Conservation (phyloP, 2,113 vertebrate species). For the Ceyx cyanopectus region DNA sequence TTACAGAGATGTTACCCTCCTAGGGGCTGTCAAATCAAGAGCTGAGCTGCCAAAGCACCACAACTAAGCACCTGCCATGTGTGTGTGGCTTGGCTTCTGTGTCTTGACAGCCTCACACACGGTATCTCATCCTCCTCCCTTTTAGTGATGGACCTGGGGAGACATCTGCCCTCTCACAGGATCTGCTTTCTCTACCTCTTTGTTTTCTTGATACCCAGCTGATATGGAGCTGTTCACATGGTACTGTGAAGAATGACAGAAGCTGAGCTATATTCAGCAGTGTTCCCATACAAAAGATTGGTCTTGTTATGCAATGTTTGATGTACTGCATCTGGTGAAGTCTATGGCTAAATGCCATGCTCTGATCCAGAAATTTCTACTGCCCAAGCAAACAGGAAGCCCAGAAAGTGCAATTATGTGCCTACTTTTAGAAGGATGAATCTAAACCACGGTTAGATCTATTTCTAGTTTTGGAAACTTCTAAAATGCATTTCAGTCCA, state of each 20-base stretch:
- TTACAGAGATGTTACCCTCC: rapidly evolving
- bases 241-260: not conserved
- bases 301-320: not conserved
- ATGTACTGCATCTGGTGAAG: not conserved
- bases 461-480: not conserved
- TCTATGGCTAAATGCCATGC: not conserved
- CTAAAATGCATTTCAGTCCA: not conserved
- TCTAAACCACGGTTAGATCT: not conserved
- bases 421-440: slow-evolving; percentile 4
- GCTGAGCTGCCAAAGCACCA: not conserved
- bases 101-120: not conserved
- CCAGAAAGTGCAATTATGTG: not conserved
- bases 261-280: slow-evolving; percentile 17
- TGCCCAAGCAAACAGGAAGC: slow-evolving; percentile 21
- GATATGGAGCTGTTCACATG: not conserved
- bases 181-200: not conserved
- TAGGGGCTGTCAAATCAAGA: rapidly evolving
- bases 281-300: not conserved
- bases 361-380: slow-evolving; percentile 12
- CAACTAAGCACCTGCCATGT: not conserved
- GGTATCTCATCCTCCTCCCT: too few species aligned
- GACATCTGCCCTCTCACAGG: not conserved
- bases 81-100: not conserved
- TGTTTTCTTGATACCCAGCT: not conserved
- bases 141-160: not conserved